These are phyloP conservation scores for Pelmatolapia mariae DNA, from an alignment of 2,113 vertebrate species.

Conservation along the genomic window DNA sequence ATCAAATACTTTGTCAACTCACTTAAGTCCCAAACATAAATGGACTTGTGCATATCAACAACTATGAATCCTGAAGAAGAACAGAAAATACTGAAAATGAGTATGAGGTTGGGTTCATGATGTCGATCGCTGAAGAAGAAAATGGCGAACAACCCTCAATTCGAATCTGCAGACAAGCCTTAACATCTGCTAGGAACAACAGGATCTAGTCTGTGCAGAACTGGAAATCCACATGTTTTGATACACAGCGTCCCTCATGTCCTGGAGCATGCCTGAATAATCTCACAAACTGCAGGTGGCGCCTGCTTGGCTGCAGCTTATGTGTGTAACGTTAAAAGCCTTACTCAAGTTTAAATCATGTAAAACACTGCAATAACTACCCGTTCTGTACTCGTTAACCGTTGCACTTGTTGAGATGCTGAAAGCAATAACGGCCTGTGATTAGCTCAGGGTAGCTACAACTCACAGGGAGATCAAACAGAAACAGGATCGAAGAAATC, in stretches of 20 bases:
- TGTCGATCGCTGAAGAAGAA: background rate
- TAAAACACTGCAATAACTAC: background rate
- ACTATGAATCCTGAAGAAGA: background rate
- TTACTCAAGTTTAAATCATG: background rate
- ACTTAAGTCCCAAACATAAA: background rate
- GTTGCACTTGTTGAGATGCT: background rate
- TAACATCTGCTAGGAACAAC: constrained; percentile 17
- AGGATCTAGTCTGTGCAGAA: background rate
- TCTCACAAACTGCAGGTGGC: background rate
- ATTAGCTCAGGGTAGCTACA: background rate
- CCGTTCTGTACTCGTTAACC: background rate
- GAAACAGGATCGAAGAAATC: background rate
- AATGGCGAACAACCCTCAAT: background rate
- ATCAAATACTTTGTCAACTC: background rate
- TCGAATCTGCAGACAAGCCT: background rate
- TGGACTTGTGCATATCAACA: background rate
- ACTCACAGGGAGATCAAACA: background rate
- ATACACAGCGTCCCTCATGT: background rate
- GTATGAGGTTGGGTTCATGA: background rate
- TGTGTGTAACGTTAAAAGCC: background rate
- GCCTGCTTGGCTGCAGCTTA: background rate
- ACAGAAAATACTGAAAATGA: background rate
- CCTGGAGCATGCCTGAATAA: background rate
- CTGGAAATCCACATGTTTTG: constrained; percentile 1
- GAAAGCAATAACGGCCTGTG: background rate